Conservation (phyloP, 2,797 vertebrate species). For the Schizopygopsis malacanthus region DNA sequence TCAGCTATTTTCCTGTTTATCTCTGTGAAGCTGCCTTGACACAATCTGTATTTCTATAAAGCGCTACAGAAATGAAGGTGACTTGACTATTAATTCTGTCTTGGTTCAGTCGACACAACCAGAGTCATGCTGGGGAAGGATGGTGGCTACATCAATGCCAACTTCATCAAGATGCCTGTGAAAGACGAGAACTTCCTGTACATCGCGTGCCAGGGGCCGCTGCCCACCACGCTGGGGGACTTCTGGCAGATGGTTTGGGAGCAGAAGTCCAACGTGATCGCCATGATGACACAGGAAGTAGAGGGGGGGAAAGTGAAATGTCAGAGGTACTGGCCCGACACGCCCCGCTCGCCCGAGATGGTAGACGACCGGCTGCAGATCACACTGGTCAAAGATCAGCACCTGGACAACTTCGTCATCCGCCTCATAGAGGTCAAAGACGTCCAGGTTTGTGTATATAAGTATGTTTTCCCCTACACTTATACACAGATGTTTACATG, state of each 20-base stretch:
- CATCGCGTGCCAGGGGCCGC: conserved; percentile 96
- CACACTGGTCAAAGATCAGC: conserved; percentile 85
- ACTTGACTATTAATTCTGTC: not conserved
- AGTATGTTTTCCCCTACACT: too few relatives aligned
- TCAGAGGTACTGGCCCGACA: conserved; percentile 95
- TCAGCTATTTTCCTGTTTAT: not conserved
- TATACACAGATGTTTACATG: not conserved
- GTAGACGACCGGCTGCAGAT: conserved; percentile 87
- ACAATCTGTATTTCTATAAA: not conserved
- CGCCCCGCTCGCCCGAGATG: conserved; percentile 83
- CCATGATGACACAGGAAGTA: conserved; percentile 99
- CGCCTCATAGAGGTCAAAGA: conserved; percentile 90
- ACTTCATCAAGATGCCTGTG: conserved; percentile 93
- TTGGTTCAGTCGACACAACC: conserved; percentile 88
- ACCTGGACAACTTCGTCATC: conserved; percentile 91
- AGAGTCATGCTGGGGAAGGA: conserved; percentile 89
- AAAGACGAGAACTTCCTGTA: conserved; percentile 88
- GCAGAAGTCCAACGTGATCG: conserved; percentile 93
- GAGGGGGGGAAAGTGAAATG: conserved; percentile 97
- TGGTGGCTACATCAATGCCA: conserved; percentile 97
- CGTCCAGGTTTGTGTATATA: conserved; percentile 71
- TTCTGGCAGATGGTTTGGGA: conserved; percentile 99
- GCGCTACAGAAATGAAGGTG: not conserved
- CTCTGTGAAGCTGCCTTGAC: not conserved
- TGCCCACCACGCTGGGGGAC: conserved; percentile 93